Evolutionary conservation across 2,888 invertebrate genomes (phyloP).

Genomic region (Hyalella azteca): DNA sequence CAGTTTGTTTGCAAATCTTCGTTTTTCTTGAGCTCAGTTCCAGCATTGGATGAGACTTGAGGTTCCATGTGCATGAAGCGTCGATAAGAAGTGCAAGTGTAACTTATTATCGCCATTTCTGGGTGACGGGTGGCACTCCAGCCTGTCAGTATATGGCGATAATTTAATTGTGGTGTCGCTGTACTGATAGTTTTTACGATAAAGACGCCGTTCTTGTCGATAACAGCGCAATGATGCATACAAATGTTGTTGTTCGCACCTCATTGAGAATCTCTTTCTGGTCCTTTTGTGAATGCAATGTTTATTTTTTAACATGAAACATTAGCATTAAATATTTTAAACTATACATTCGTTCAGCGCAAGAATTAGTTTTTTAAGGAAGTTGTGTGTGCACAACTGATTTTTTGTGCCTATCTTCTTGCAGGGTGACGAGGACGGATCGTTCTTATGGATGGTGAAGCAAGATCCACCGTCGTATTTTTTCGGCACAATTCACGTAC

Average conservation of each 20-base stretch:
- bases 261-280: not conserved
- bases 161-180: not conserved
- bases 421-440: conserved; percentile 54
- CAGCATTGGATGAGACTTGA: no score
- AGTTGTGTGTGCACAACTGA: no score
- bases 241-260: not conserved
- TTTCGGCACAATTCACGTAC: conserved; percentile 69
- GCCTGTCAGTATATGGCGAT: no score
- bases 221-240: not conserved
- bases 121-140: no score
- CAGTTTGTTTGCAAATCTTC: no score
- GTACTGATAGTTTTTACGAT: not conserved
- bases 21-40: no score
- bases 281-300: not conserved
- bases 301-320: not conserved
- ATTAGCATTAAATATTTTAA: not conserved
- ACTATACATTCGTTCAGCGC: no score
- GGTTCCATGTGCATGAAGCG: no score
- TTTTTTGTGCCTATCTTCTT: not conserved
- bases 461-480: conserved; percentile 64
- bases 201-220: not conserved
- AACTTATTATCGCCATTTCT: no score
- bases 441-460: conserved; percentile 60
- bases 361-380: no score
- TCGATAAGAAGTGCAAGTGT: no score